Percentiles rank a stretch among this genome's conserved stretches.
Evolutionary conservation across 2,888 invertebrate genomes (phyloP).

Genomic region (Trimorus sp.): DNA sequence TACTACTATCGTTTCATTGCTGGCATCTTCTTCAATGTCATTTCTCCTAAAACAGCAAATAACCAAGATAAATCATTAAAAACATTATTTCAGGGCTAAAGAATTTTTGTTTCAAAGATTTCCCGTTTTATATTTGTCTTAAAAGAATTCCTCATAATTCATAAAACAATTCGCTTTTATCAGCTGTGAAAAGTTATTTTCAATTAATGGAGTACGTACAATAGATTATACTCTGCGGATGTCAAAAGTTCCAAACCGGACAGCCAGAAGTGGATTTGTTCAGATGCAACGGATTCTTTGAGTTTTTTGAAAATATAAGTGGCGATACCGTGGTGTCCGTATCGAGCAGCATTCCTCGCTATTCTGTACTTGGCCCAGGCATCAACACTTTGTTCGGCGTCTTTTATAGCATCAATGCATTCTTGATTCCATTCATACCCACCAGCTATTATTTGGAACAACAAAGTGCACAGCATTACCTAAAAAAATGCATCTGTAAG

Average conservation of each 20-base stretch:
- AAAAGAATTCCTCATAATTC: too few species aligned
- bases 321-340: conserved; percentile 90
- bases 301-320: conserved; percentile 85
- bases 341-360: conserved; percentile 92
- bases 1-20: conserved; percentile 71
- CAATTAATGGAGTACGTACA: conserved; percentile 74
- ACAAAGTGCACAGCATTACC: conserved; percentile 90
- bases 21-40: conserved; percentile 69
- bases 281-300: conserved; percentile 89
- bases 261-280: conserved; percentile 94
- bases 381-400: conserved; percentile 84
- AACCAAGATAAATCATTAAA: neutral
- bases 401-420: conserved; percentile 84
- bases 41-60: conserved; percentile 64
- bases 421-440: conserved; percentile 86
- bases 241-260: conserved; percentile 90
- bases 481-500: conserved; percentile 55
- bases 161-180: neutral
- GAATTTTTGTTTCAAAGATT: neutral
- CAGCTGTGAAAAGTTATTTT: too few species aligned
- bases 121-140: too few species aligned
- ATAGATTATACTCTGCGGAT: conserved; percentile 87
- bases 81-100: neutral
- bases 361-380: conserved; percentile 94
- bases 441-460: conserved; percentile 91